Evolutionary conservation across 2,797 vertebrate genomes (phyloP), one percentile per base, ranked within the genome.

Genomic region (Galago senegalensis): DNA sequence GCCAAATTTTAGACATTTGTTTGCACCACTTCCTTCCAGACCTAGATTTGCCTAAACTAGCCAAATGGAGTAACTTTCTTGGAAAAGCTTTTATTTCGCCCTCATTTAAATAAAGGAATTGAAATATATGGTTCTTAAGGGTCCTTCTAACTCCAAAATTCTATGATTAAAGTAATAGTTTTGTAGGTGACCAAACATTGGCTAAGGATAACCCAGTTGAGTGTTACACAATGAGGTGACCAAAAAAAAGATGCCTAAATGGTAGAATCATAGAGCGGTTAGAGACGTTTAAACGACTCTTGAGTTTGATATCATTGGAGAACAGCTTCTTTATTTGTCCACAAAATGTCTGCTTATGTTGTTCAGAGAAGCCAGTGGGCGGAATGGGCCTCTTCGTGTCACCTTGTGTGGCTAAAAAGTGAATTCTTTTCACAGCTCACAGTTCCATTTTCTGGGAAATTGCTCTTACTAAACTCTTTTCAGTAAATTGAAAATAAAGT

Each of bases 271-370:
- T 91, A 69, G 91, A 93, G 76, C 75, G 79, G 40, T 89, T 83
- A 82, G 76, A 75, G 85, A 75, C 82, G 34, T 94, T 91, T 96
- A 83, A 95, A 82, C 29, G 49, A 67, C 29, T 95, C 63, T 95
- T 96, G 40, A 86, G 40, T 79, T 91, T 87, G 91, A 69, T 83
- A n/a, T 91, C 84, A 69, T 46, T 93, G 53, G 46, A 86, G 67
- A 91, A 81, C 27, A 89, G 65, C 46, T 65, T 76, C 56, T 95
- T 92, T 37, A 83, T 43, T 94, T 93, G 95, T 43, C 43, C 70
- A 95, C 82, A 95, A 91, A 97, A 87, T 77, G 58, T 84, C 63
- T 94, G 91, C 84, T 96, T 87, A 34, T 93, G 49, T 76, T 96
- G 75, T 5, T 80, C 60, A 61, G 49, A 70, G 73, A 92, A 85